Conservation (phyloP, 2,797 vertebrate genomes). For the Sandelia bainsii region DNA sequence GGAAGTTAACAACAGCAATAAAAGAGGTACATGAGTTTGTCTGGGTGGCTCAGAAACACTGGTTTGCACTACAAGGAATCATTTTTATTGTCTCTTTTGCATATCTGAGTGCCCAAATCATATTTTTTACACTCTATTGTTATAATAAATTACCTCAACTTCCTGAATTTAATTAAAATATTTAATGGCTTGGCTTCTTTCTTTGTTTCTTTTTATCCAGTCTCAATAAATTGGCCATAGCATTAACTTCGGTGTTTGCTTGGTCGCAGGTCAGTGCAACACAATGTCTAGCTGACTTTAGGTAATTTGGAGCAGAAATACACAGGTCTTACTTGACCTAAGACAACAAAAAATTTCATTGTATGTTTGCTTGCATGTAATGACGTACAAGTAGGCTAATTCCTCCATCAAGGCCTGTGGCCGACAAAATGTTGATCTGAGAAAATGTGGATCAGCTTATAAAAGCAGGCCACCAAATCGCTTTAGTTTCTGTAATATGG, state of each 20-base stretch:
- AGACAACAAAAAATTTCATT: constrained; percentile 68
- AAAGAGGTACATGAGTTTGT: no score
- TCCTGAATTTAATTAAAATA: constrained; percentile 22
- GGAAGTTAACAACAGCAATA: no score
- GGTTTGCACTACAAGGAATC: background rate
- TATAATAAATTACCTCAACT: constrained; percentile 17
- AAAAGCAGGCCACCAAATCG: constrained; percentile 63
- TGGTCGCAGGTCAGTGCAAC: constrained; percentile 33
- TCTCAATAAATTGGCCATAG: constrained; percentile 27
- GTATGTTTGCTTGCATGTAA: constrained; percentile 58
- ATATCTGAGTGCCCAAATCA: background rate
- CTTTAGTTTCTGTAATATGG: constrained; percentile 55
- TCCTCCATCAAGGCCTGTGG: constrained; percentile 63
- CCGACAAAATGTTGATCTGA: constrained; percentile 62
- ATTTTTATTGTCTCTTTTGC: background rate
- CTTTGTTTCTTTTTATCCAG: constrained; percentile 29
- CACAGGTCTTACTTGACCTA: constrained; percentile 45
- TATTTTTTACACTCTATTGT: background rate
- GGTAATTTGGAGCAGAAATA: constrained; percentile 24
- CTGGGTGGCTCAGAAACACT: background rate
- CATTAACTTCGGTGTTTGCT: background rate
- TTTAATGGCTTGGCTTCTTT: constrained; percentile 35
- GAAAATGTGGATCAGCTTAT: constrained; percentile 75
- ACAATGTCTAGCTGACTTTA: constrained; percentile 53
- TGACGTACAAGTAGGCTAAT: constrained; percentile 69